A percentile compares a stretch with the other conserved stretches of the same genome.
phyloP scores from a whole-genome alignment of 2,888 invertebrate genomes.

The Ophonus ardosiacus region DNA sequence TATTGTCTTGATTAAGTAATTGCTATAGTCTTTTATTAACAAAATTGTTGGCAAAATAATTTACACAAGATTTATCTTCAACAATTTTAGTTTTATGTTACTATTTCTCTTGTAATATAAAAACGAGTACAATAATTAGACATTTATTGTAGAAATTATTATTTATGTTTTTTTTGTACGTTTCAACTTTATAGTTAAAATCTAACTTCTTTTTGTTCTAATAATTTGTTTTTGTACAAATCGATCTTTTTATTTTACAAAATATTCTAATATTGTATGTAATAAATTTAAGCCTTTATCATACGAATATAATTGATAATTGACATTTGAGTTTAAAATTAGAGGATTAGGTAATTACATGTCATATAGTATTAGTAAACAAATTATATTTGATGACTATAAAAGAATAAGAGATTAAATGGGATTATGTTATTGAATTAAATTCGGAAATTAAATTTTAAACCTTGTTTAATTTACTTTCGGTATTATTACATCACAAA shows the following conservation, averaged over 20 bases:
- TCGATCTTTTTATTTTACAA: too few relatives aligned
- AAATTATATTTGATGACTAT: neutral
- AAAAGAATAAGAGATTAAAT: neutral
- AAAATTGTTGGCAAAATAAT: too few relatives aligned
- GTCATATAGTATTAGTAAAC: neutral
- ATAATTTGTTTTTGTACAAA: neutral
- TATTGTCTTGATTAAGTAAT: too few relatives aligned
- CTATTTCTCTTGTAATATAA: too few relatives aligned
- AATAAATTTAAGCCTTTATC: neutral
- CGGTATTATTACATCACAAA: neutral
- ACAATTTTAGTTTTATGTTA: too few relatives aligned
- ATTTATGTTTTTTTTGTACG: neutral
- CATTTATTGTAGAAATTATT: neutral
- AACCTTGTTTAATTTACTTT: neutral
- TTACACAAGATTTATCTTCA: too few relatives aligned
- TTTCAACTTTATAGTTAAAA: too few relatives aligned
- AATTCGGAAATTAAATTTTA: neutral
- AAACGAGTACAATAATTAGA: too few relatives aligned
- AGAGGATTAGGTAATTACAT: neutral
- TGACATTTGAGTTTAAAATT: neutral
- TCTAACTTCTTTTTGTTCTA: neutral
- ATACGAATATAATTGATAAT: neutral
- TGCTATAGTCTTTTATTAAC: too few relatives aligned
- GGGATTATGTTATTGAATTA: neutral
- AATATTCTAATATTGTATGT: neutral